Evolutionary conservation across 2,113 vertebrate species (phyloP).

Genomic region (Girardinichthys multiradiatus): DNA sequence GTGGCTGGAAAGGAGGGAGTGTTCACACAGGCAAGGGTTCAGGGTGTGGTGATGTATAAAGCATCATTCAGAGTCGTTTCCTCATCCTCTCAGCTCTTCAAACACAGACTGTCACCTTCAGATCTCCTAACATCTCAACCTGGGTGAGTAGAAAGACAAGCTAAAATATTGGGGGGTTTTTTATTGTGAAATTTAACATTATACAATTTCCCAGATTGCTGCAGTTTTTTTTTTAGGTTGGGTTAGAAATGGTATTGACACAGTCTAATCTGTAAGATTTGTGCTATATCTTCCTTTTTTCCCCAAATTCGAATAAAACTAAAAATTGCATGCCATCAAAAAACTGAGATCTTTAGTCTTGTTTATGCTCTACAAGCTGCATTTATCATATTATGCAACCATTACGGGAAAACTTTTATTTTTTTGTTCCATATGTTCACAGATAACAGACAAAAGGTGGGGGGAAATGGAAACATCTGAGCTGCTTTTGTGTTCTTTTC

Average conservation of each 20-base stretch:
- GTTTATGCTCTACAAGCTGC: neutral
- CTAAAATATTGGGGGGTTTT: no score
- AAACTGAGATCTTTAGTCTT: neutral
- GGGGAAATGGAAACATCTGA: neutral
- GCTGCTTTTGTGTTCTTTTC: neutral
- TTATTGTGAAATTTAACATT: neutral
- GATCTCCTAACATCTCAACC: neutral
- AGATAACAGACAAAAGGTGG: no score
- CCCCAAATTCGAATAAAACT: neutral
- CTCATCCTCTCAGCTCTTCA: slow-evolving; percentile 35
- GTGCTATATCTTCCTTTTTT: neutral
- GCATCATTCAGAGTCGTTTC: slow-evolving; percentile 25
- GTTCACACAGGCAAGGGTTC: slow-evolving; percentile 32
- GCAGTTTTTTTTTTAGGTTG: neutral
- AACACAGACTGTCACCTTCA: slow-evolving; percentile 3
- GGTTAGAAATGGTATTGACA: neutral
- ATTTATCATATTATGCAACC: neutral
- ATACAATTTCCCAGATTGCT: no score
- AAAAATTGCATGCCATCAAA: neutral
- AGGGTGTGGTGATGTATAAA: slow-evolving; percentile 71
- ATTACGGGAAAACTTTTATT: neutral
- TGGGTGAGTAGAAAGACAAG: slow-evolving; percentile 55
- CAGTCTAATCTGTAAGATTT: neutral
- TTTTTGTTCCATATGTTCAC: neutral
- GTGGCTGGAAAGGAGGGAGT: slow-evolving; percentile 35